Evolutionary conservation across 2,888 invertebrate genomes (phyloP).

Genomic region (Agrotis segetum): DNA sequence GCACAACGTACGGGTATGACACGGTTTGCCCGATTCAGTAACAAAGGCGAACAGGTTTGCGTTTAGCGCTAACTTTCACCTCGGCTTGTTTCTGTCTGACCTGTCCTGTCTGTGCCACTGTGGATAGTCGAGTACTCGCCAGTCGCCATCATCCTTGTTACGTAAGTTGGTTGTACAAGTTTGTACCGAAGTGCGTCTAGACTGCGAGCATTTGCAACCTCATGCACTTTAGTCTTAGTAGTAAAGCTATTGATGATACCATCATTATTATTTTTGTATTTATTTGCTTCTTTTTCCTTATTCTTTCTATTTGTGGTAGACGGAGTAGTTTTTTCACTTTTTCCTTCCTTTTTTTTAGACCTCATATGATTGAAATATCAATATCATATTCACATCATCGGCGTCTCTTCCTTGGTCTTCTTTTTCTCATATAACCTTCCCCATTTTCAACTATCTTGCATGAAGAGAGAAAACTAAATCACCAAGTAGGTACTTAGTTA

Average conservation of each 20-base stretch:
- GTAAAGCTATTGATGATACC: too few species aligned
- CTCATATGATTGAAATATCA: background rate
- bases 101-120: conserved; percentile 25
- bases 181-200: background rate
- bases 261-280: too few species aligned
- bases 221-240: too few species aligned
- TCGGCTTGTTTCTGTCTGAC: conserved; percentile 24
- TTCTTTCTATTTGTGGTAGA: too few species aligned
- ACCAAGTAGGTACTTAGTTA: background rate
- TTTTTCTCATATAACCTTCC: background rate
- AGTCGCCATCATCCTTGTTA: conserved; percentile 40
- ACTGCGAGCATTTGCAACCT: background rate
- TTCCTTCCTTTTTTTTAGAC: too few species aligned
- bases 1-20: background rate
- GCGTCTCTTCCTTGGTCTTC: background rate
- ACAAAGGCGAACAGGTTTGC: conserved; percentile 50
- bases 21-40: conserved; percentile 9
- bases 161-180: conserved; percentile 21
- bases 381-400: background rate
- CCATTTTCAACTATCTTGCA: background rate
- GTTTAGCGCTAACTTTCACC: conserved; percentile 54
- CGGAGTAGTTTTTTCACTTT: too few species aligned
- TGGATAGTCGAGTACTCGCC: conserved; percentile 15
- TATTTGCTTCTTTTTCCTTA: too few species aligned
- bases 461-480: background rate